phyloP scores from a whole-genome alignment of 2,888 invertebrate species.

The Globia sparganii region DNA sequence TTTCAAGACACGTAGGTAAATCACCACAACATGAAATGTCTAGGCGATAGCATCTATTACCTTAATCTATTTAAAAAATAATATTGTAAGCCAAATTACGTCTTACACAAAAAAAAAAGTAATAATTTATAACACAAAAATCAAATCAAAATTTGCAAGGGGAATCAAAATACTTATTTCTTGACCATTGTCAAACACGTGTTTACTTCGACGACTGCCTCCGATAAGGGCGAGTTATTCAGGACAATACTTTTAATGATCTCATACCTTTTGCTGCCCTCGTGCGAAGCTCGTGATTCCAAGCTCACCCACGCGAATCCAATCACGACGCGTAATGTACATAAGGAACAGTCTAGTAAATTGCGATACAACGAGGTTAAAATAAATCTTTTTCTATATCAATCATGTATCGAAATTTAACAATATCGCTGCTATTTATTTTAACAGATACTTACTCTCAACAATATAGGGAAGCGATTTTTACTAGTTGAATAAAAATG shows the following conservation, averaged over 20 bases:
- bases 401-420: conserved; percentile 43
- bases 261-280: conserved; percentile 29
- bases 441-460: conserved; percentile 22
- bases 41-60: background rate
- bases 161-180: conserved; percentile 4
- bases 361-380: conserved; percentile 45
- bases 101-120: background rate
- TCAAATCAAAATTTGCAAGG: too few species aligned
- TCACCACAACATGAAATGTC: background rate
- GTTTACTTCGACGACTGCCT: conserved; percentile 4
- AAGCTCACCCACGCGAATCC: conserved; percentile 36
- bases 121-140: background rate
- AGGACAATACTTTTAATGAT: conserved; percentile 56
- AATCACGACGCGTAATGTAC: conserved; percentile 43
- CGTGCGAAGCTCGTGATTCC: conserved; percentile 30
- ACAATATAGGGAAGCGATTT: background rate
- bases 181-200: conserved; percentile 35
- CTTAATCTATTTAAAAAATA: background rate
- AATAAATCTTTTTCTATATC: conserved; percentile 30
- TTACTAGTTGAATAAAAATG: conserved; percentile 20
- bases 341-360: conserved; percentile 28
- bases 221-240: conserved; percentile 39
- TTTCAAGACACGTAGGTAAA: background rate
- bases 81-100: background rate
- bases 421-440: conserved; percentile 36